Evolutionary conservation across 2,888 invertebrate genomes (phyloP).

Genomic region (Melieria omissa): DNA sequence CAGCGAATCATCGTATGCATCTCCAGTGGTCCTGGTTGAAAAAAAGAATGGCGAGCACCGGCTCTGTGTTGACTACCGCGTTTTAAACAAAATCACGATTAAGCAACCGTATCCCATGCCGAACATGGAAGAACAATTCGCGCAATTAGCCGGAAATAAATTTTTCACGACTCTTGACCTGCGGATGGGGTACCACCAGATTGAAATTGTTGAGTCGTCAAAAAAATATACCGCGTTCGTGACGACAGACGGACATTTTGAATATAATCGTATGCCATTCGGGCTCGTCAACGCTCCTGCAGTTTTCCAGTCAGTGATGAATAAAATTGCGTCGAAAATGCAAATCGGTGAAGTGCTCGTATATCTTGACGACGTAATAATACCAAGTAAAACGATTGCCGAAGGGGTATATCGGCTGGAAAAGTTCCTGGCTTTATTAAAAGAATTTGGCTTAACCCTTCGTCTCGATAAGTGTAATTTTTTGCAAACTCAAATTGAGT

Average conservation of each 20-base stretch:
- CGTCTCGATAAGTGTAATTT: conserved; percentile 39
- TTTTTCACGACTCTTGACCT: conserved; percentile 39
- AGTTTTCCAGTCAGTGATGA: conserved; percentile 38
- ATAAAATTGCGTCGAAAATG: conserved; percentile 28
- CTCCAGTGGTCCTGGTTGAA: no score
- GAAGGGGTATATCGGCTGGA: conserved; percentile 35
- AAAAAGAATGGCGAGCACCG: no score
- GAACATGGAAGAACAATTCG: conserved; percentile 42
- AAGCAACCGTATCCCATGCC: conserved; percentile 43
- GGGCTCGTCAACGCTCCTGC: conserved; percentile 40
- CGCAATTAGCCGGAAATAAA: conserved; percentile 36
- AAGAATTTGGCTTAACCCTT: conserved; percentile 28
- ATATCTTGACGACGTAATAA: conserved; percentile 44
- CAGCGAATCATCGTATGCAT: no score
- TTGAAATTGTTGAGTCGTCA: conserved; percentile 36
- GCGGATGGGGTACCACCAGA: conserved; percentile 41
- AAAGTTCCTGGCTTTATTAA: conserved; percentile 28
- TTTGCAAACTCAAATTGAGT: conserved; percentile 23
- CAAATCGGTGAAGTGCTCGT: conserved; percentile 31
- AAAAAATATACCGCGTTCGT: no score
- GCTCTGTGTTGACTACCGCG: conserved; percentile 42
- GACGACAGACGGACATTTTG: no score
- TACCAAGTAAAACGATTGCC: conserved; percentile 37
- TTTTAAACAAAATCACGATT: conserved; percentile 35
- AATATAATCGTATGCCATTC: no score